Evolutionary conservation across 2,797 vertebrate genomes (phyloP).

Genomic region (Melanotaenia maccullochi): DNA sequence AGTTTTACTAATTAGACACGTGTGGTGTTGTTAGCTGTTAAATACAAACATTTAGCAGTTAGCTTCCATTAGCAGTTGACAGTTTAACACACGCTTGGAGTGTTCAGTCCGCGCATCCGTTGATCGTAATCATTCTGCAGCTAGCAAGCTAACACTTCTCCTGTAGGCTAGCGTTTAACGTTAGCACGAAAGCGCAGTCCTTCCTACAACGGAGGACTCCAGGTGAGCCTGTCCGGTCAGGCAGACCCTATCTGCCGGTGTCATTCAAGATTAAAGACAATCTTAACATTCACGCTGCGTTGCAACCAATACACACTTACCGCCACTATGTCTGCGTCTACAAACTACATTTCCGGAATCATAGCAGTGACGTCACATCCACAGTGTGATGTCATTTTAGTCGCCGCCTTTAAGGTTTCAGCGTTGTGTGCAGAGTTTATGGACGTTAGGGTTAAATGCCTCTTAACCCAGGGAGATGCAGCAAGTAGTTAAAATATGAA

Average conservation of each 20-base stretch:
- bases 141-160: slow-evolving; percentile 10
- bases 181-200: not conserved
- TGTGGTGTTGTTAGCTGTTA: not conserved
- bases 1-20: not conserved
- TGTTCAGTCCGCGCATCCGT: not conserved
- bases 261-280: not conserved
- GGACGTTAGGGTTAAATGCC: no score
- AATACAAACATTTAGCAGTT: not conserved
- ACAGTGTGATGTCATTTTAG: not conserved
- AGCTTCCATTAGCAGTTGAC: not conserved
- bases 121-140: not conserved
- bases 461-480: no score
- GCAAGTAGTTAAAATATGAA: no score
- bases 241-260: not conserved
- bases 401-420: not conserved
- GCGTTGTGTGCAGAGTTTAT: no score
- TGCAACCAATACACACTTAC: slow-evolving; percentile 33
- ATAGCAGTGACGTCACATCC: not conserved
- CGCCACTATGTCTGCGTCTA: slow-evolving; percentile 41
- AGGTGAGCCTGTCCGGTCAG: not conserved
- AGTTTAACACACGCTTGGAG: slow-evolving; percentile 6
- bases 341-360: slow-evolving; percentile 49
- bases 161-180: not conserved
- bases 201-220: not conserved
- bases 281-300: not conserved